Base-by-base conservation (phyloP, 2,888 invertebrate species). In the Dryomyza anilis region DNA sequence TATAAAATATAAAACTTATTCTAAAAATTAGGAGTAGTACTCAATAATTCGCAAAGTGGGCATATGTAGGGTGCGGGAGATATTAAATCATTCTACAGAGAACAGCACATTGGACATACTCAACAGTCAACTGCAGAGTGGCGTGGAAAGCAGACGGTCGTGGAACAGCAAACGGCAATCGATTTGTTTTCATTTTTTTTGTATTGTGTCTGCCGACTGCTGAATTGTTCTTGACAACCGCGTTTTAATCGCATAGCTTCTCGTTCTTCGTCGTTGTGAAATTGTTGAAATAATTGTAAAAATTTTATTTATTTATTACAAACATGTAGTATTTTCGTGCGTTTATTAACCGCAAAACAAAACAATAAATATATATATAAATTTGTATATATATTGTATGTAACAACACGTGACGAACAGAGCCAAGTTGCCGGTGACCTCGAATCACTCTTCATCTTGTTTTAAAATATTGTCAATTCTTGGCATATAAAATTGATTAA, bases 51-150 rank as follows among this genome's bases (percentile, higher is more conserved):
- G n/a, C n/a, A n/a, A n/a, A 27, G 27, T n/a, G 14, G 7, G 2
- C 2, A 2, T 1, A 4, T 14, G n/a, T 16, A 2, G 16, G 19
- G 14, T 45, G 14, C 19, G n/a, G 2, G 16, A 2, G 19, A 45
- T 45, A 16, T 16, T 2, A 6, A 8, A 16, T 45, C 16, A 16
- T n/a, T n/a, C 12, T 33, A 33, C 33, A 33, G 12, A 33, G 12
- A 33, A 33, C n/a, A n/a, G n/a, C n/a, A n/a, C n/a, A n/a, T n/a
- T 6, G 12, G 8, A 16, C 55, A 55, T 46, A 58, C 58, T 58
- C 43, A 46, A 46, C 46, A 58, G 58, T 58, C 58, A 27, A 19
- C 46, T 23, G 29, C 19, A 58, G 16, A 45, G 29, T 46, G 46
- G 27, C 29, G 58, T 19, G 21, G 30, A 45, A 27, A 29, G 46